phyloP scores from a whole-genome alignment of 2,888 invertebrate genomes.

The Sepiola atlantica region DNA sequence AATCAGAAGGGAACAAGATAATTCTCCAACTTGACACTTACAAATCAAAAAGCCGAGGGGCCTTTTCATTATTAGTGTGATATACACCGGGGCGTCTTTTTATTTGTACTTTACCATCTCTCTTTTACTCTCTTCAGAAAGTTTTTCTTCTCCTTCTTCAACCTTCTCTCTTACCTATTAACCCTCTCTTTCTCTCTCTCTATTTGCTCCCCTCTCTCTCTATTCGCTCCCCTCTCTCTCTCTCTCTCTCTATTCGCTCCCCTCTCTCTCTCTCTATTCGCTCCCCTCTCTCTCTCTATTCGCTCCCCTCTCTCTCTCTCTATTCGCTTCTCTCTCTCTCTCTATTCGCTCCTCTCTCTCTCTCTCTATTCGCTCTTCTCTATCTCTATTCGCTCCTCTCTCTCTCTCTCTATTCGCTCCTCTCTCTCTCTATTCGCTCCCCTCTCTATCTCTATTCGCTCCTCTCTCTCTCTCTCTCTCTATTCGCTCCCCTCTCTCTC shows the following conservation, averaged over 20 bases:
- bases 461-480: conserved; percentile 34
- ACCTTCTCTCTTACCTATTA: neutral
- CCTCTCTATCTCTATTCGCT: neutral
- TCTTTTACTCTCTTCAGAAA: neutral
- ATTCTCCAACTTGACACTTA: conserved; percentile 23
- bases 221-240: no score
- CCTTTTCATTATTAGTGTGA: neutral
- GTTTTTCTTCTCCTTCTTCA: neutral
- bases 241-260: neutral
- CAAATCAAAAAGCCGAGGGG: conserved; percentile 35
- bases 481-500: neutral
- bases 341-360: neutral
- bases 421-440: neutral
- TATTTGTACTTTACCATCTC: no score
- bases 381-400: no score
- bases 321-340: neutral
- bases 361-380: neutral
- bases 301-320: neutral
- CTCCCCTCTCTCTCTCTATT: no score
- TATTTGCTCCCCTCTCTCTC: neutral
- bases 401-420: neutral
- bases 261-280: neutral
- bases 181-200: neutral
- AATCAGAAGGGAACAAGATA: conserved; percentile 32
- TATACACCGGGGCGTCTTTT: neutral